Conservation (phyloP, 1,140 invertebrate genomes). For the Sycophaga agraensis region DNA sequence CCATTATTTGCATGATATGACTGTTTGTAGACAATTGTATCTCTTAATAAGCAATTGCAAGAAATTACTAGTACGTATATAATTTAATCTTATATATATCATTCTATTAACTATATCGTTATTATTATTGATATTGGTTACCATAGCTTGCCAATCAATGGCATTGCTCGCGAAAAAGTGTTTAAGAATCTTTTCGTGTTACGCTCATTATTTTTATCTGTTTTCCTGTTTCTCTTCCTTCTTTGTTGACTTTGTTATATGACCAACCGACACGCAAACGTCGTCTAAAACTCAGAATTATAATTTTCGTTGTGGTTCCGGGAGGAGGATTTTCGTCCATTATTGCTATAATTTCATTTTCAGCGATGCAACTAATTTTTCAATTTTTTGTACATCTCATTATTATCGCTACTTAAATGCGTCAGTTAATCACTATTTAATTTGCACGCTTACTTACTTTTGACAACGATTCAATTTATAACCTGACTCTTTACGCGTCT, state of each 20-base stretch:
- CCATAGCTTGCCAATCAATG: neutral
- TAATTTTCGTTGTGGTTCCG: neutral
- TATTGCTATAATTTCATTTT: neutral
- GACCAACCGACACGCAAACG: neutral
- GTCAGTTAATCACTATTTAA: constrained; percentile 30
- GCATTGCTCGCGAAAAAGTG: neutral
- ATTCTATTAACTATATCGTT: constrained; percentile 19
- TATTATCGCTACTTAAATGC: constrained; percentile 1
- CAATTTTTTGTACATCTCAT: neutral
- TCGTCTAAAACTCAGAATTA: neutral
- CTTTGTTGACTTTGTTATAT: neutral
- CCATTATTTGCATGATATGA: constrained; percentile 59
- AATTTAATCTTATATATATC: constrained; percentile 29
- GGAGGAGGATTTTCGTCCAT: neutral
- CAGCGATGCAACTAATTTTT: neutral
- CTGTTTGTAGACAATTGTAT: constrained; percentile 58
- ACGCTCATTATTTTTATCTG: neutral
- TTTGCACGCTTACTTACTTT: constrained; percentile 50
- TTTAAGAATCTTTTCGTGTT: neutral
- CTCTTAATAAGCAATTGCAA: constrained; percentile 52
- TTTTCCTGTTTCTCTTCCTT: neutral
- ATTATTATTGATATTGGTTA: constrained; percentile 26
- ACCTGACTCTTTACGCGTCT: constrained; percentile 33
- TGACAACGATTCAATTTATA: constrained; percentile 44
- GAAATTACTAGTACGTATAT: constrained; percentile 38